phyloP scores from a whole-genome alignment of 2,888 invertebrate genomes.

The Electrophaes corylata region DNA sequence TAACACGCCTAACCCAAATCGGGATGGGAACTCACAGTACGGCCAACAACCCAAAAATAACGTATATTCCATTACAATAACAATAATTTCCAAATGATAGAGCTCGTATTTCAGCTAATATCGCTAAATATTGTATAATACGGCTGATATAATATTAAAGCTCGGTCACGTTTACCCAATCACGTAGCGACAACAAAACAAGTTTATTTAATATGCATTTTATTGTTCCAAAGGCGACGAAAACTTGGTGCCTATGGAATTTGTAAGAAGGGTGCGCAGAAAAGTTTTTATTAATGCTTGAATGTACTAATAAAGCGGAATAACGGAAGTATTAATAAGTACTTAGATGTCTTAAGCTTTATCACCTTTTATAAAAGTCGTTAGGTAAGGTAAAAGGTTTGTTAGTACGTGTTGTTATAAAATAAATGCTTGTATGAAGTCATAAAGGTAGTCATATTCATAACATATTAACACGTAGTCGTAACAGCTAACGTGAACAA shows the following conservation, averaged over 20 bases:
- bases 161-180: constrained; percentile 57
- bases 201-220: constrained; percentile 82
- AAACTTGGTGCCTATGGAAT: constrained; percentile 53
- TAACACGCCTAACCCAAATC: constrained; percentile 2
- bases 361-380: not conserved
- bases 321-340: not conserved
- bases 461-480: too few species aligned
- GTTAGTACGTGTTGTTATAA: not conserved
- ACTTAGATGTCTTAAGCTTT: not conserved
- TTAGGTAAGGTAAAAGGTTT: not conserved
- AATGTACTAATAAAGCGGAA: not conserved
- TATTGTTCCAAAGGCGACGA: constrained; percentile 69
- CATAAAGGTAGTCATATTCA: too few species aligned
- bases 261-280: constrained; percentile 54
- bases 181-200: constrained; percentile 79
- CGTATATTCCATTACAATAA: constrained; percentile 37
- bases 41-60: constrained; percentile 21
- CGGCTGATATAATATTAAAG: constrained; percentile 26
- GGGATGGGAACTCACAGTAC: not conserved
- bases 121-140: constrained; percentile 31
- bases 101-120: constrained; percentile 49
- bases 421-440: not conserved
- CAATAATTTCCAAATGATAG: constrained; percentile 44
- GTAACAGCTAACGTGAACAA: too few species aligned
- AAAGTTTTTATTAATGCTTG: constrained; percentile 28